phyloP scores from a whole-genome alignment of 2,797 vertebrate species.

The Pantherophis alleghaniensis region DNA sequence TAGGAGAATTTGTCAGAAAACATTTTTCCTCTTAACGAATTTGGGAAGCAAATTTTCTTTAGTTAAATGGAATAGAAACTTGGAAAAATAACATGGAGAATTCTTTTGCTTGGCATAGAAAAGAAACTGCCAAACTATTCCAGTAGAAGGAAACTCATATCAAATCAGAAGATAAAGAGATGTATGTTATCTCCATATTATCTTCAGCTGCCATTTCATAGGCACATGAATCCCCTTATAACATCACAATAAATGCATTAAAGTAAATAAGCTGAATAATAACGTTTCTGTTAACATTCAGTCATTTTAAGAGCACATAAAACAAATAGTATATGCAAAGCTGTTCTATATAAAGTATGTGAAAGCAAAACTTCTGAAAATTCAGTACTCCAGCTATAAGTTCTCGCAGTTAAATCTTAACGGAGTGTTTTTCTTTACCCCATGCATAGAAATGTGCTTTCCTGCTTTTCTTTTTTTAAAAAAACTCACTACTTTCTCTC shows the following conservation, averaged over 20 bases:
- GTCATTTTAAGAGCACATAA: neutral
- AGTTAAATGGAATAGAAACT: neutral
- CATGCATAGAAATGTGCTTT: neutral
- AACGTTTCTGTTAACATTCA: neutral
- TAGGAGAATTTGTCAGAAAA: neutral
- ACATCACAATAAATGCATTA: neutral
- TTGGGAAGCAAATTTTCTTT: neutral
- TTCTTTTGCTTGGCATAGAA: neutral
- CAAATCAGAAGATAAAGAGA: neutral
- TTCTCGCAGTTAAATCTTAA: neutral
- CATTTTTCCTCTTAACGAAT: neutral
- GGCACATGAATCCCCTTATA: neutral
- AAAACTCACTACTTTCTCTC: neutral
- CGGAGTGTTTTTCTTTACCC: neutral
- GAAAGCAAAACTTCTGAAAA: neutral
- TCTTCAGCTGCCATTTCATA: neutral
- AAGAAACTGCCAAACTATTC: neutral
- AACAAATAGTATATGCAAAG: neutral
- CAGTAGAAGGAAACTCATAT: neutral
- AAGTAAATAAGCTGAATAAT: neutral
- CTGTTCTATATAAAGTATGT: neutral
- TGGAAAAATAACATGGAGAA: neutral
- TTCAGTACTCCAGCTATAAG: neutral
- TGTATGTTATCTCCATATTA: neutral
- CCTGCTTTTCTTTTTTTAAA: neutral